Percentiles rank a stretch among this genome's conserved stretches.
These are phyloP conservation scores for Chrysogorgia sp. DNA, from an alignment of 92 coral and sea anemone species.

Conservation along the genomic window DNA sequence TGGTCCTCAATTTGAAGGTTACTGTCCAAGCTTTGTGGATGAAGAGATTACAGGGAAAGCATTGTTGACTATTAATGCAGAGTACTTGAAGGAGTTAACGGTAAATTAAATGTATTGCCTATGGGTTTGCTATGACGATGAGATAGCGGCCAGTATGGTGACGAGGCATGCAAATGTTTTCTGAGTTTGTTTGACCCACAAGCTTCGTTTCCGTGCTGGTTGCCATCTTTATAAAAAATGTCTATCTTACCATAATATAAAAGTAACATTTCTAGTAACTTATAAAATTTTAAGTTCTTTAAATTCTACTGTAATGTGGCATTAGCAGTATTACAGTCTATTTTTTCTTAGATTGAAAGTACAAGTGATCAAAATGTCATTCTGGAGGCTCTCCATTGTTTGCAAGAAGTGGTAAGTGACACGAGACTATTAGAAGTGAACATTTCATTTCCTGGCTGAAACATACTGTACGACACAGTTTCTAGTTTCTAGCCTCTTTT, in stretches of 20 bases:
- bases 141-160: too few relatives aligned
- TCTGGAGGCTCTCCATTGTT: slow-evolving; percentile 32
- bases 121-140: too few relatives aligned
- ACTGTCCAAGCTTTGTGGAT: slow-evolving; percentile 25
- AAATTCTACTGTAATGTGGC: background rate
- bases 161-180: too few relatives aligned
- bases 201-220: too few relatives aligned
- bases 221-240: too few relatives aligned
- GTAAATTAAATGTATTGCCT: background rate
- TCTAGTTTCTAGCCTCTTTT: background rate
- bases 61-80: slow-evolving; percentile 31
- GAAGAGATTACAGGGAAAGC: slow-evolving; percentile 45
- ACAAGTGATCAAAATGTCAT: slow-evolving; percentile 24
- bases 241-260: too few relatives aligned
- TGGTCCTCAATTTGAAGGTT: slow-evolving; percentile 38
- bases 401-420: slow-evolving; percentile 32
- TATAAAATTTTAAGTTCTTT: too few relatives aligned
- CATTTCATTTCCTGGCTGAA: too few relatives aligned
- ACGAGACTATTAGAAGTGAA: background rate
- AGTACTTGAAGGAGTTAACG: slow-evolving; percentile 27
- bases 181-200: too few relatives aligned
- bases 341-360: slow-evolving; percentile 32
- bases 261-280: too few relatives aligned
- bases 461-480: background rate
- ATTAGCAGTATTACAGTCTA: background rate